These are phyloP conservation scores for Zaprionus lineosus DNA, from an alignment of 2,888 invertebrate genomes.

Conservation along the genomic window DNA sequence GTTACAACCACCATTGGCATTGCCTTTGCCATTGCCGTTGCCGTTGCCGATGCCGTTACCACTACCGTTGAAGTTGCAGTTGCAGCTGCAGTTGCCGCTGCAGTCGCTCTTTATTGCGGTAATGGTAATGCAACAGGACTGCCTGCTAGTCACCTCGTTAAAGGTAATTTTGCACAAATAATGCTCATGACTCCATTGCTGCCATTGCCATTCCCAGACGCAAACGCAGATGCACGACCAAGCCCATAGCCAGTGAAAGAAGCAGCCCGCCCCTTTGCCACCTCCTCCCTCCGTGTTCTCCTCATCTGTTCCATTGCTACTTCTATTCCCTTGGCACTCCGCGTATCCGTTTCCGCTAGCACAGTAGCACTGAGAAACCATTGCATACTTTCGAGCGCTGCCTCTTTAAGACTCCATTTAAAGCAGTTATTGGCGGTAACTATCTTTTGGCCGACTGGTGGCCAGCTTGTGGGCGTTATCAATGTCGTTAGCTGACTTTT, in stretches of 20 bases:
- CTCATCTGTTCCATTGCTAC: neutral
- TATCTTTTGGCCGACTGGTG: constrained; percentile 6
- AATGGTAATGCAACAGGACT: constrained; percentile 76
- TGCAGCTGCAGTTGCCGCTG: no score
- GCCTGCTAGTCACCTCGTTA: constrained; percentile 75
- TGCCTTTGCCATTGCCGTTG: no score
- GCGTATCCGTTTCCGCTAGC: constrained; percentile 45
- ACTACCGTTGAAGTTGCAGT: no score
- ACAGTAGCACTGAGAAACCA: constrained; percentile 5
- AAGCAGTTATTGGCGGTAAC: constrained; percentile 39
- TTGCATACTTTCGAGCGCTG: constrained; percentile 38
- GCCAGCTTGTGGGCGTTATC: constrained; percentile 25
- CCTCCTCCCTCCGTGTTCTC: no score
- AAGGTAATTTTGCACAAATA: constrained; percentile 78
- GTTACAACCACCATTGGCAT: no score
- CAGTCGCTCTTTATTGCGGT: constrained; percentile 72
- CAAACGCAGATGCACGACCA: no score
- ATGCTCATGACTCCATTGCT: constrained; percentile 67
- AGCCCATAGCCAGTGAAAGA: no score
- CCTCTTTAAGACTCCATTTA: constrained; percentile 50
- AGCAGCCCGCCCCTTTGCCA: no score
- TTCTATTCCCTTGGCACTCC: constrained; percentile 18
- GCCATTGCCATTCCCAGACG: constrained; percentile 5
- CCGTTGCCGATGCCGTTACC: no score
- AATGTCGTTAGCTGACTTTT: constrained; percentile 47